phyloP scores from a whole-genome alignment of 2,113 vertebrate genomes.

The Nerophis lumbriciformis region DNA sequence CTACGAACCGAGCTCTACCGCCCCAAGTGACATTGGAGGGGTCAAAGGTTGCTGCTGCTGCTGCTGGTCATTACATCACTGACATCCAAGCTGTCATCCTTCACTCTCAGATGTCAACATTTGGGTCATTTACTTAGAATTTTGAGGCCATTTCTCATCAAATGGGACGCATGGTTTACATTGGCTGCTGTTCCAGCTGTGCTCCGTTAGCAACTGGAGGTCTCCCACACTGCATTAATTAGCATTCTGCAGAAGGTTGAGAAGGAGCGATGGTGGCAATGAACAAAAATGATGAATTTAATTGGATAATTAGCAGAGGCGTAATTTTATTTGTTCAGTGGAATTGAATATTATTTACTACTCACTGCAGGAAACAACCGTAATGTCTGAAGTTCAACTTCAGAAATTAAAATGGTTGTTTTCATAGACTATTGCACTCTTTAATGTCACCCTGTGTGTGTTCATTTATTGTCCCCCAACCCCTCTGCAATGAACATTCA shows the following conservation, averaged over 20 bases:
- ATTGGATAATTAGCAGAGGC: conserved; percentile 26
- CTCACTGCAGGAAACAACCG: background rate
- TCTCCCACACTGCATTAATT: conserved; percentile 55
- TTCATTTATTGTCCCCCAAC: background rate
- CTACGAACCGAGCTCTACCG: too few relatives aligned
- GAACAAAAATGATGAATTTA: conserved; percentile 10
- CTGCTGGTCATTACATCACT: background rate
- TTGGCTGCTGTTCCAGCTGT: conserved; percentile 48
- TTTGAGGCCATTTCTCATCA: conserved; percentile 53
- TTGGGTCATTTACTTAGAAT: conserved; percentile 59
- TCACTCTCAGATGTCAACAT: conserved; percentile 38
- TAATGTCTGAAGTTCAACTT: background rate
- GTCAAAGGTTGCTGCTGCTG: background rate
- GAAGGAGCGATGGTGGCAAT: conserved; percentile 21
- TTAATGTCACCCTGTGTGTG: too few relatives aligned
- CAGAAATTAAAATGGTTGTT: too few relatives aligned
- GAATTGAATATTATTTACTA: conserved; percentile 11
- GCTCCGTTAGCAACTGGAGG: conserved; percentile 45
- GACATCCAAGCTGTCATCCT: background rate
- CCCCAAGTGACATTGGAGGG: too few relatives aligned
- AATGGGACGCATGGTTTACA: conserved; percentile 37
- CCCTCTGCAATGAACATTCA: conserved; percentile 5
- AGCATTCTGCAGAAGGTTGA: conserved; percentile 46
- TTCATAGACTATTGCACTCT: too few relatives aligned
- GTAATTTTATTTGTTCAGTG: conserved; percentile 24